Base-by-base conservation (phyloP, 2,797 vertebrate genomes). In the Malacoraja senta region DNA sequence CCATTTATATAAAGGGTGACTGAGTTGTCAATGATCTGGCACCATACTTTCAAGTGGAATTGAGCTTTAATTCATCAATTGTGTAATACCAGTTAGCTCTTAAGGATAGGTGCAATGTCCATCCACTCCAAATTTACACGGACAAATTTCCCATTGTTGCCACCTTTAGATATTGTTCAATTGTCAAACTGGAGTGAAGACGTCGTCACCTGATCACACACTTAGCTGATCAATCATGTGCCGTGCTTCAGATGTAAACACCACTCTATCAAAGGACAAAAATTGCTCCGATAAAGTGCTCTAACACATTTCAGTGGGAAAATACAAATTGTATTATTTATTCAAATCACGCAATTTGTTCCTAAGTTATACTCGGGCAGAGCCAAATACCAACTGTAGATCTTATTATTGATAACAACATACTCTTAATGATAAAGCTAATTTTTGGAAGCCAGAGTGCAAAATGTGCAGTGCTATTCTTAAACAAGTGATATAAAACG, bases 261-360 rank as follows among this genome's bases (percentile, higher is more conserved):
- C 63, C n/a, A 21, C 61, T n/a, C 19, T 88, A n/a, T 19, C 29
- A 68, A 35, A 35, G n/a, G 17, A 88, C 7, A 32, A 29, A 65
- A 65, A 29, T 17, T 29, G 63, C 29, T 63, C 61, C 29, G 9
- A 19, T 68, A 35, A 86, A 88, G 32, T 21, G 84, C 6, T 65
- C 35, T 68, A 63, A 68, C 29, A 9, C 61, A 88, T 88, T 88
- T 68, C 63, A 35, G 58, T 65, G n/a, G n/a, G n/a, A 21, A 21
- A 88, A 88, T 88, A 65, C 84, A 88, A 88, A 32, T 77, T 86
- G 29, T n/a, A 61, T 58, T 83, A 83, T 58, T 68, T 68, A 91
- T 91, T 74, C 13, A 53, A 74, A 72, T 13, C 7, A 58, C 26
- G 53, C 72, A 24, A 92, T 92, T 92, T 92, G 38, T 92, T 35